Conservation (phyloP, 2,113 vertebrate genomes). For the Centrocercus urophasianus region DNA sequence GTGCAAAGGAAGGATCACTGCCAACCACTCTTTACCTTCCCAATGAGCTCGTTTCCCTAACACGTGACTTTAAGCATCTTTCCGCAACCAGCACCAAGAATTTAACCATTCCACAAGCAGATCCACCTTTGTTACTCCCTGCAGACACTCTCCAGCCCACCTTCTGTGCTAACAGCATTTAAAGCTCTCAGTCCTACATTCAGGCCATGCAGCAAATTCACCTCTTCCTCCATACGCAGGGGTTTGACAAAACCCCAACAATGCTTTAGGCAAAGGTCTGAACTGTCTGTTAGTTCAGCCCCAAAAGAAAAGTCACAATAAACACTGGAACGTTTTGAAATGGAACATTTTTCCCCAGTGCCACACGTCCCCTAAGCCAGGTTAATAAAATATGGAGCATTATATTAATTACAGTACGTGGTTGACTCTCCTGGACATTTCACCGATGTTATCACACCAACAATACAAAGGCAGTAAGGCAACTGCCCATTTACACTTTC, state of each 20-base stretch:
- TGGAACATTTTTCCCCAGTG: neutral
- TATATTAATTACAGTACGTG: neutral
- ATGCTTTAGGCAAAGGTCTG: neutral
- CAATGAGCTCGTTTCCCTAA: accelerated
- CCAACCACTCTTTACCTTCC: accelerated
- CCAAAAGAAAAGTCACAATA: no score
- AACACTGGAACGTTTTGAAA: neutral
- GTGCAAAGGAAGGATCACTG: accelerated
- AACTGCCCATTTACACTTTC: neutral
- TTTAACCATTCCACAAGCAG: accelerated
- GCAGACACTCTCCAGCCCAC: neutral
- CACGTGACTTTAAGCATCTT: accelerated
- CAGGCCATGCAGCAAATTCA: neutral
- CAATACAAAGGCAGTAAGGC: neutral
- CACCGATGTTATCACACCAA: neutral
- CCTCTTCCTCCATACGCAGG: neutral
- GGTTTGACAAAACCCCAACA: neutral
- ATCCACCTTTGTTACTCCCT: neutral
- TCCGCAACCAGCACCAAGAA: neutral
- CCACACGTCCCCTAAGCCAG: neutral
- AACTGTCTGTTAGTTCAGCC: no score
- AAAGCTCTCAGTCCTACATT: neutral
- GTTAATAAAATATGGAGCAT: neutral
- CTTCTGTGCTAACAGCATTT: neutral
- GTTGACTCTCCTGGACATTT: neutral